A percentile compares a stretch with the other conserved stretches of the same genome.
These are phyloP conservation scores for Poliocrania exsul DNA, from an alignment of 2,797 vertebrate genomes.

Conservation along the genomic window DNA sequence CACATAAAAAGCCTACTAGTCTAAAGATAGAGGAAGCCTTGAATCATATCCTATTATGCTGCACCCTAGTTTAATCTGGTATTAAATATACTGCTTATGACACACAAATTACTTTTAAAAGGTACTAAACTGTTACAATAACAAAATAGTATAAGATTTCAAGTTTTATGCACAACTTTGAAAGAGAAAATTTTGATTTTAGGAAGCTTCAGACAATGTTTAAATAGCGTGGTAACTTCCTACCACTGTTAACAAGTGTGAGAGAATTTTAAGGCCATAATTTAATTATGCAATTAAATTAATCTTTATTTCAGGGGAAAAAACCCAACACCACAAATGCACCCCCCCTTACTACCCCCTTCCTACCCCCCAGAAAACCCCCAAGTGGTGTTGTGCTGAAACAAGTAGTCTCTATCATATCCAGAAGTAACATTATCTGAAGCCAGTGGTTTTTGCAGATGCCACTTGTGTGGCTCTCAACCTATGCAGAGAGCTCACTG, in stretches of 20 bases:
- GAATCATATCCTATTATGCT: slow-evolving; percentile 13
- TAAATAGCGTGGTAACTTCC: background rate
- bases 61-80: slow-evolving; percentile 35
- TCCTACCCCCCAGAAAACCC: background rate
- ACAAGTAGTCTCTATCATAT: slow-evolving; percentile 21
- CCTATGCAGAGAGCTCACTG: background rate
- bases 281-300: slow-evolving; percentile 27
- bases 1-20: background rate
- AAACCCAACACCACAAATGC: background rate
- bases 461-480: background rate
- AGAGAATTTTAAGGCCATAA: slow-evolving; percentile 55
- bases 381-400: background rate
- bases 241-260: background rate
- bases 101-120: slow-evolving; percentile 25
- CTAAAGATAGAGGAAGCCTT: slow-evolving; percentile 45
- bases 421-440: slow-evolving; percentile 42
- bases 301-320: slow-evolving; percentile 1
- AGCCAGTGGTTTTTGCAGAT: background rate
- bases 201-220: slow-evolving; percentile 32
- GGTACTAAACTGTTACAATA: slow-evolving; percentile 64
- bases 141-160: slow-evolving; percentile 64
- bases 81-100: slow-evolving; percentile 46
- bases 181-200: slow-evolving; percentile 44
- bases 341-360: background rate
- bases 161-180: slow-evolving; percentile 69